phyloP scores from a whole-genome alignment of 2,888 invertebrate genomes.

The Drosophila gaucha region DNA sequence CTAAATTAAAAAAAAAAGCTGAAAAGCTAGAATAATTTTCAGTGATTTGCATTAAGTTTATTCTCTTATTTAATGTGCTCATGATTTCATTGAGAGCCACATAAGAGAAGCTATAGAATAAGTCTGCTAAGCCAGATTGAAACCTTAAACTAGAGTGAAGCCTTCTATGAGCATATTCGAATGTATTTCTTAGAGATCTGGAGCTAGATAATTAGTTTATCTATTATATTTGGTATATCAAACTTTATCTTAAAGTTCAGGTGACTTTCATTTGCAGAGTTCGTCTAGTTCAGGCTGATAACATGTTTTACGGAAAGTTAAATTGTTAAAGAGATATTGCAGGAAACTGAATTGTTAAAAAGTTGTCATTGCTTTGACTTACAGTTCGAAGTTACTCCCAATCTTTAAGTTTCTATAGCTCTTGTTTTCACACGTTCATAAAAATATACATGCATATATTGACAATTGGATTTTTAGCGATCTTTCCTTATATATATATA shows the following conservation, averaged over 20 bases:
- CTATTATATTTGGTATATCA: neutral
- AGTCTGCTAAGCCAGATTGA: slow-evolving; percentile 1
- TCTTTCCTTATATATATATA: neutral
- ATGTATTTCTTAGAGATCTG: too few species aligned
- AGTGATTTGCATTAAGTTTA: slow-evolving; percentile 18
- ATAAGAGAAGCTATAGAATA: neutral
- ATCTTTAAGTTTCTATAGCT: neutral
- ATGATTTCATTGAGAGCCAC: neutral
- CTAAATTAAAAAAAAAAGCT: slow-evolving; percentile 17
- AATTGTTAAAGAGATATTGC: too few species aligned
- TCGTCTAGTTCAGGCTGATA: neutral
- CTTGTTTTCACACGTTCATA: neutral
- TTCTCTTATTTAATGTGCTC: slow-evolving; percentile 5
- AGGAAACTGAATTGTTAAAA: too few species aligned
- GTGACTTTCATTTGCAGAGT: too few species aligned
- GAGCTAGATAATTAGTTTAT: neutral
- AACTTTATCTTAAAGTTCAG: neutral
- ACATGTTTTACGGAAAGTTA: too few species aligned
- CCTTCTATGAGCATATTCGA: neutral
- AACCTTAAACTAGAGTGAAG: neutral
- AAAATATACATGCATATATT: neutral
- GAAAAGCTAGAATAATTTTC: slow-evolving; percentile 5
- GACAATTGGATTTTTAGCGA: neutral
- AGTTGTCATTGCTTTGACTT: too few species aligned
- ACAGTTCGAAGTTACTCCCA: neutral